Evolutionary conservation across 2,797 vertebrate species (phyloP).

Genomic region (Kryptolebias ocellatus): DNA sequence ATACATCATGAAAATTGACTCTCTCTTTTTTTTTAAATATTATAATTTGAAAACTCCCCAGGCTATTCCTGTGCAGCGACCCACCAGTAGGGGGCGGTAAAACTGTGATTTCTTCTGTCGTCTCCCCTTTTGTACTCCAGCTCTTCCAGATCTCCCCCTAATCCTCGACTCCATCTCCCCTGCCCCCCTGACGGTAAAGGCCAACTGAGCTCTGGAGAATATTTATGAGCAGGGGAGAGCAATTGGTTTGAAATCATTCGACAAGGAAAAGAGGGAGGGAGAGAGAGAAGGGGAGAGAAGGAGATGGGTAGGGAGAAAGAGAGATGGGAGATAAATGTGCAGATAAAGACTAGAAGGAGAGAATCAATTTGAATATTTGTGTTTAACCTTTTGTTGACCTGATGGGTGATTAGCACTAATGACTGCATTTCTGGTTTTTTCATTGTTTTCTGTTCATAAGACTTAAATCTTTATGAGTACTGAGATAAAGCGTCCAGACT

Average conservation of each 20-base stretch:
- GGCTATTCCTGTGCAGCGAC: slow-evolving; percentile 18
- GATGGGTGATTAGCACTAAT: slow-evolving; percentile 37
- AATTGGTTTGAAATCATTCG: slow-evolving; percentile 75
- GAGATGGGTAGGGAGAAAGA: background rate
- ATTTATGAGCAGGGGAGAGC: slow-evolving; percentile 70
- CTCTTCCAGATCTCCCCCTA: slow-evolving; percentile 23
- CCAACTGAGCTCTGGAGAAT: slow-evolving; percentile 74
- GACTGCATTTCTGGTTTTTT: slow-evolving; percentile 1
- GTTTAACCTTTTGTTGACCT: slow-evolving; percentile 44
- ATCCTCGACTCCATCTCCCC: slow-evolving; percentile 36
- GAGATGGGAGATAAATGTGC: slow-evolving; percentile 20
- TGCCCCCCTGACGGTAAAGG: slow-evolving; percentile 65
- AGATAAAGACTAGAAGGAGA: slow-evolving; percentile 11
- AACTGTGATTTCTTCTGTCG: slow-evolving; percentile 19
- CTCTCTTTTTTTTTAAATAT: background rate
- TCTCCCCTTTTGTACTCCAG: slow-evolving; percentile 9
- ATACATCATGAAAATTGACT: background rate
- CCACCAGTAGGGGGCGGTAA: slow-evolving; percentile 62
- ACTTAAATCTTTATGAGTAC: background rate
- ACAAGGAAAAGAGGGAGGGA: slow-evolving; percentile 20
- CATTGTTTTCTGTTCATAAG: background rate
- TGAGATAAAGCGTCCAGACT: background rate
- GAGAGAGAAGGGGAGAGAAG: background rate
- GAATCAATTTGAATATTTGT: slow-evolving; percentile 35
- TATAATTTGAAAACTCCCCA: slow-evolving; percentile 2